A percentile compares a stretch with the other conserved stretches of the same genome.
Conservation (phyloP, 2,113 vertebrate genomes). For the Hyperopisus bebe region DNA sequence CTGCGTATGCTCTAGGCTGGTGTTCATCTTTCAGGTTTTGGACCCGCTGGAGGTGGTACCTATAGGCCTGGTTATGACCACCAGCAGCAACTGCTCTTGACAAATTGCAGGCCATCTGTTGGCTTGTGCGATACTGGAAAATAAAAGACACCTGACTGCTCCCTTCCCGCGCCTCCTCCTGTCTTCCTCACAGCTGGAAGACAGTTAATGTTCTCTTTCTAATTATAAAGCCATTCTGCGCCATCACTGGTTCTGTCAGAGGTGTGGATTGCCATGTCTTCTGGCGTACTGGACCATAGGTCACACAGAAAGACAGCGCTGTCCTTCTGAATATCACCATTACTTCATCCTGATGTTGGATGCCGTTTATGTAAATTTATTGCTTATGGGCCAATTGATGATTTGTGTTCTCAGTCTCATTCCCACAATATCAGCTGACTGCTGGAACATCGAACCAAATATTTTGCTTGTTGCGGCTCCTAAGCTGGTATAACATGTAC, state of each 20-base stretch:
- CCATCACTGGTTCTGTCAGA: background rate
- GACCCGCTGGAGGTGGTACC: background rate
- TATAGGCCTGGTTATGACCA: background rate
- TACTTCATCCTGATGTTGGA: background rate
- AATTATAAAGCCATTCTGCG: constrained; percentile 22
- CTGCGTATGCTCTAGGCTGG: background rate
- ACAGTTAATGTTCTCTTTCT: constrained; percentile 28
- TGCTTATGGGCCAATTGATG: background rate
- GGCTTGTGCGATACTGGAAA: background rate
- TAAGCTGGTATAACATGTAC: background rate
- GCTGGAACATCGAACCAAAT: background rate
- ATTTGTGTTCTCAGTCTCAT: background rate
- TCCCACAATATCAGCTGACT: background rate
- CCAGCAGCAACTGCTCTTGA: background rate
- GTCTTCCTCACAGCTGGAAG: constrained; percentile 21
- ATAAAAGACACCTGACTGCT: constrained; percentile 19
- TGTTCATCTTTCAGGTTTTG: background rate
- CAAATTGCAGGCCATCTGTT: constrained; percentile 31
- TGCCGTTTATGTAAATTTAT: background rate
- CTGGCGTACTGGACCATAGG: background rate
- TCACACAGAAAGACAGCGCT: background rate
- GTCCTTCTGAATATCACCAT: background rate
- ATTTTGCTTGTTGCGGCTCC: background rate
- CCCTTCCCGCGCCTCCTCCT: background rate
- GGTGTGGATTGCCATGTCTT: constrained; percentile 5